Evolutionary conservation across 2,888 invertebrate species (phyloP), one percentile per base, ranked within the genome.

Genomic region (Onthophagus sagittarius): DNA sequence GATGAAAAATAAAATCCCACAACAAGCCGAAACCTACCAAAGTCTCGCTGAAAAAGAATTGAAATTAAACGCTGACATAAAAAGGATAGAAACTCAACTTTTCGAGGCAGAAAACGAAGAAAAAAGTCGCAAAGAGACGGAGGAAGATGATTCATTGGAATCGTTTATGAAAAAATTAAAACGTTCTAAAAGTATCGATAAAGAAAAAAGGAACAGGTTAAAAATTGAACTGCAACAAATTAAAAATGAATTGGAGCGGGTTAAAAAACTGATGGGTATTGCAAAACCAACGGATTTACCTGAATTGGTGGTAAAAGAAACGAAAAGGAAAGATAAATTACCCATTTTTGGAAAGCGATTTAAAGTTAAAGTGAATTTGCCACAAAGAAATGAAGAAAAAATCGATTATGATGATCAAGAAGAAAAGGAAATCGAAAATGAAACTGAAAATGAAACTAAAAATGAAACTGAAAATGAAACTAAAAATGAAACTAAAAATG

Each of bases 61-160:
- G 62, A 80, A 80, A 33, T 79, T 91, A 4, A 77, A 84, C 1
- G 80, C 83, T 71, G 86, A 89, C 83, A 89, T 94, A 75, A 81
- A 85, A 2, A 86, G 89, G 14, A 86, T 94, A 5, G 91, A 94
- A 78, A 81, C 81, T 2, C 85, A 87, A 78, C 82, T 91, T 71
- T 69, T 23, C 69, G 33, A 23, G 0, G 67, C 67, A n/a, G 63
- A 15, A 63, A 32, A 69, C 53, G 63, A 63, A 69, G n/a, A 73
- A 62, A 65, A 81, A 81, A 63, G 80, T 74, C 84, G 64, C 87
- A 87, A 79, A 87, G 88, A 74, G 81, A 75, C 77, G 77, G 82
- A 0, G 0, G 90, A 90, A 5, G 88, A 87, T 63, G 96, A 97
- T 82, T 92, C 93, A 0, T 84, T 98, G 69, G 98, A 98, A 82